phyloP scores from a whole-genome alignment of 2,113 vertebrate species.

The Sturnus vulgaris region DNA sequence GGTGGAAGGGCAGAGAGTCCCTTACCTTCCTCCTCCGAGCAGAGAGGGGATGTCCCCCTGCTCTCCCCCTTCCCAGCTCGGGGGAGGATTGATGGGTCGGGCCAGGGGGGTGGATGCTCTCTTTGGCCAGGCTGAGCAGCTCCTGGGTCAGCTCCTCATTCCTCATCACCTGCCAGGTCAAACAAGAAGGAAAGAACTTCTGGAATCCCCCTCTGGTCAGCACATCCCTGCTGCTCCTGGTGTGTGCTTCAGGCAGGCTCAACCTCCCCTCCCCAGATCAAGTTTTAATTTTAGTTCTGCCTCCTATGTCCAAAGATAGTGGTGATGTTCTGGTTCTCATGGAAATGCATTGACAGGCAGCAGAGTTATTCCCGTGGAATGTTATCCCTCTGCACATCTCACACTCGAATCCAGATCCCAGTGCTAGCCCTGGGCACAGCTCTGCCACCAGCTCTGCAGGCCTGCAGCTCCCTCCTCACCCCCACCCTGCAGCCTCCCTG shows the following conservation, averaged over 20 bases:
- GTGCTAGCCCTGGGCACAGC: background rate
- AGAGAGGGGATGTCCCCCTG: slow-evolving; percentile 7
- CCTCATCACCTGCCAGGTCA: slow-evolving; percentile 55
- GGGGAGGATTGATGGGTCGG: background rate
- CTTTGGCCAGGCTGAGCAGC: slow-evolving; percentile 73
- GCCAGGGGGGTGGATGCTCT: background rate
- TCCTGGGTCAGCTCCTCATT: slow-evolving; percentile 76
- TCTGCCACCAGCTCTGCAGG: background rate
- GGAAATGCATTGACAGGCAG: background rate
- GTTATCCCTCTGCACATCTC: background rate
- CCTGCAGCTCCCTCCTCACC: background rate
- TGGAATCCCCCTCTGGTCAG: background rate
- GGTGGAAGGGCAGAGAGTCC: background rate
- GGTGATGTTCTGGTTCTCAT: background rate
- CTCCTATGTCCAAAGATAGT: background rate
- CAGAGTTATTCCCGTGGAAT: background rate
- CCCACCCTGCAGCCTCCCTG: background rate
- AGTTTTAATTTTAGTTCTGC: background rate
- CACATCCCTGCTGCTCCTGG: background rate
- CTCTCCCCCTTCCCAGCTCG: slow-evolving; percentile 51
- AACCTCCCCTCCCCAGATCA: background rate
- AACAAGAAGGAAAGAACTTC: background rate
- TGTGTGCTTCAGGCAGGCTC: background rate
- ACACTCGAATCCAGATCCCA: rapidly evolving
- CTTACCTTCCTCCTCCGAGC: slow-evolving; percentile 65